Evolutionary conservation across 2,797 vertebrate species (phyloP).

Genomic region (Syndactyla subalaris): DNA sequence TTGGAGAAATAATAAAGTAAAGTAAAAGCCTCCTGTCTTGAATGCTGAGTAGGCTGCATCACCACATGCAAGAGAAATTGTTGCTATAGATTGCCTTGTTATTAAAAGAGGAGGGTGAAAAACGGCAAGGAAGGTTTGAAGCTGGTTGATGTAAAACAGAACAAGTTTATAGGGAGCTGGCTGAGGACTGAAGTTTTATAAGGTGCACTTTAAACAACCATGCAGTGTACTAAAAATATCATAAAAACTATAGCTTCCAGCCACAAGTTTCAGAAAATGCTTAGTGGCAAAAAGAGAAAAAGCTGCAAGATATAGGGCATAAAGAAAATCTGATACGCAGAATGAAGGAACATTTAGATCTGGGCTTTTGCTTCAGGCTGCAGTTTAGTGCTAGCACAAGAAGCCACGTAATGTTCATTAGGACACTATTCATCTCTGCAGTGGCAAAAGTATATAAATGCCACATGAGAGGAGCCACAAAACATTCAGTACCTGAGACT

Average conservation of each 20-base stretch:
- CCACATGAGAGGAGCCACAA: not conserved
- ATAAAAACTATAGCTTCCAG: slow-evolving; percentile 63
- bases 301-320: slow-evolving; percentile 13
- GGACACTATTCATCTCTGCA: not conserved
- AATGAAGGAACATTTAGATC: slow-evolving; percentile 2
- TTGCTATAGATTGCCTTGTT: slow-evolving; percentile 42
- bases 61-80: slow-evolving; percentile 41
- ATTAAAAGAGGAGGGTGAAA: slow-evolving; percentile 56
- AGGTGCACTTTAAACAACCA: slow-evolving; percentile 67
- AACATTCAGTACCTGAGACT: not conserved
- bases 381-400: not conserved
- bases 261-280: slow-evolving; percentile 62
- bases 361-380: slow-evolving; percentile 20
- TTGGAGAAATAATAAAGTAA: slow-evolving; percentile 64
- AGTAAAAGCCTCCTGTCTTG: slow-evolving; percentile 61
- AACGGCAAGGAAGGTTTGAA: slow-evolving; percentile 41
- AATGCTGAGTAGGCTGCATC: slow-evolving; percentile 61
- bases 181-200: slow-evolving; percentile 65
- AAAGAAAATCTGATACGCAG: not conserved
- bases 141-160: slow-evolving; percentile 62
- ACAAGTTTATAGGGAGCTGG: slow-evolving; percentile 57
- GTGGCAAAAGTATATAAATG: not conserved
- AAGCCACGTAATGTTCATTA: not conserved
- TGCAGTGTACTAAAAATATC: slow-evolving; percentile 61
- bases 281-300: slow-evolving; percentile 55